Evolutionary conservation across 1,140 invertebrate genomes (phyloP).

Genomic region (Leptopilina boulardi): DNA sequence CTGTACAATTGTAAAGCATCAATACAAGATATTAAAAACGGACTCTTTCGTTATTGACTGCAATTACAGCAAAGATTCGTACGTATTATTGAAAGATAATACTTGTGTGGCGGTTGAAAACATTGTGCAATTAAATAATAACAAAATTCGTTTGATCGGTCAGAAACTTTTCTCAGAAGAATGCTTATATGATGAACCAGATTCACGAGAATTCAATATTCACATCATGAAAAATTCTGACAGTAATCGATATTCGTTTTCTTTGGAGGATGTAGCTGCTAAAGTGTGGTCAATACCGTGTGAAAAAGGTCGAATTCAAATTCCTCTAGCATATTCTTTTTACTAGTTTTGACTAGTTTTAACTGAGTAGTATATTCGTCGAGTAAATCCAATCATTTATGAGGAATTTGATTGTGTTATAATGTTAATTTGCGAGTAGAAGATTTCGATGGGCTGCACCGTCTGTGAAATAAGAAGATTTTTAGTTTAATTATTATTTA

Average conservation of each 20-base stretch:
- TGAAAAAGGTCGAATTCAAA: not conserved
- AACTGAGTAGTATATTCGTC: too few species aligned
- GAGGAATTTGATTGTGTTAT: too few species aligned
- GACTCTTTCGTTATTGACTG: not conserved
- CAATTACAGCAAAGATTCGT: not conserved
- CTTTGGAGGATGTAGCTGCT: not conserved
- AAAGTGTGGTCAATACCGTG: not conserved
- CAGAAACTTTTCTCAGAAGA: not conserved
- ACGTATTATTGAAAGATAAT: not conserved
- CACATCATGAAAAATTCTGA: not conserved
- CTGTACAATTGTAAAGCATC: not conserved
- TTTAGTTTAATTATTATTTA: too few species aligned
- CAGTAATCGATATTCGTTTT: not conserved
- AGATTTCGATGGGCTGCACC: too few species aligned
- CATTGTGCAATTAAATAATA: not conserved
- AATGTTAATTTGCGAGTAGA: too few species aligned
- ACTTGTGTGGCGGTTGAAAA: not conserved
- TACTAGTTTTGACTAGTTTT: not conserved
- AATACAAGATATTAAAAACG: not conserved
- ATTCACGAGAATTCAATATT: not conserved
- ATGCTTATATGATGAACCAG: not conserved
- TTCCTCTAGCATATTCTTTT: not conserved
- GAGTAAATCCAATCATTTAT: too few species aligned
- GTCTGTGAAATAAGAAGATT: too few species aligned
- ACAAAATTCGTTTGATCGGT: not conserved